phyloP scores from a whole-genome alignment of 1,140 invertebrate species.

The Epicauta chinensis region DNA sequence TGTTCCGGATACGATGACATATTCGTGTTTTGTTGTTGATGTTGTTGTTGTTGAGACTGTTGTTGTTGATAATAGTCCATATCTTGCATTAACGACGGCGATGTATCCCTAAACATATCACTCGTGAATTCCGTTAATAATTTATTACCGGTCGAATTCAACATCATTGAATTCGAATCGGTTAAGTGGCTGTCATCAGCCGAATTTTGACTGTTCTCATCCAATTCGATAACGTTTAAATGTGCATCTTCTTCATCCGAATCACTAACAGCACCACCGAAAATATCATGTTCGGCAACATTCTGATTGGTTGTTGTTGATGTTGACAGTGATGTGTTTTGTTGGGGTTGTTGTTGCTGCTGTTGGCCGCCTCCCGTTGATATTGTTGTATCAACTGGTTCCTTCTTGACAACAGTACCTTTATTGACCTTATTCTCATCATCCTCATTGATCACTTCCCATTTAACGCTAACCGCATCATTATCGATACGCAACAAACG shows the following conservation, averaged over 20 bases:
- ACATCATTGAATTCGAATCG: constrained; percentile 64
- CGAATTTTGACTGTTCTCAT: constrained; percentile 71
- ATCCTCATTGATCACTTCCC: constrained; percentile 90
- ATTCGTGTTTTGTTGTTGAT: too few species aligned
- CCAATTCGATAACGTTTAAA: constrained; percentile 67
- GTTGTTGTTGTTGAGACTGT: constrained; percentile 26
- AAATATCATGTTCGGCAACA: constrained; percentile 73
- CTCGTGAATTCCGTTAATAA: constrained; percentile 40
- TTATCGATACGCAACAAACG: constrained; percentile 85
- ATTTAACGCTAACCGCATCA: constrained; percentile 82
- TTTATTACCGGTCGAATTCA: constrained; percentile 36
- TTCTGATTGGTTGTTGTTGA: constrained; percentile 33
- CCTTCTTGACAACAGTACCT: constrained; percentile 49
- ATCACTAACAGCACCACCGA: constrained; percentile 81
- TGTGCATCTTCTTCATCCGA: constrained; percentile 69
- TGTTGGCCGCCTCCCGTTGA: too few species aligned
- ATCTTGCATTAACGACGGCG: constrained; percentile 32
- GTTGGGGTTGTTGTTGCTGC: too few species aligned
- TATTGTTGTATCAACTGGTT: constrained; percentile 44
- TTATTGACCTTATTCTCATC: constrained; percentile 63
- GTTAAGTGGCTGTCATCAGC: constrained; percentile 68
- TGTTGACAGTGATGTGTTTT: constrained; percentile 14
- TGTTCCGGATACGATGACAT: constrained; percentile 30
- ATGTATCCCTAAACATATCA: constrained; percentile 39
- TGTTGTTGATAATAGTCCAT: constrained; percentile 37